Base-by-base conservation (phyloP, 2,113 vertebrate species). In the Sterrhoptilus dennistouni region DNA sequence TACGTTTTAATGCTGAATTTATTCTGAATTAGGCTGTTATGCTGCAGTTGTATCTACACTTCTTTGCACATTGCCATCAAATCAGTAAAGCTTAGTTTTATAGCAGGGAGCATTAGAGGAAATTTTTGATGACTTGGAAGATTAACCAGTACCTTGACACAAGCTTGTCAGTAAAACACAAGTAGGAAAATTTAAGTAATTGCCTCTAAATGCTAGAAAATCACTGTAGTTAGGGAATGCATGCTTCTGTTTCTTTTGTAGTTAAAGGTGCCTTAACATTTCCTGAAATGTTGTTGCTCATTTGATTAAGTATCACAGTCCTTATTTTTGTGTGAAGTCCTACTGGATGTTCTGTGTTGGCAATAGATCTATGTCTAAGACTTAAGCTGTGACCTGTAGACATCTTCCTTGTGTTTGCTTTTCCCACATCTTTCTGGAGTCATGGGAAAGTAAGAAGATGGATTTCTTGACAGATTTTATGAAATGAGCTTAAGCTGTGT, bases 321-420 rank as follows among this genome's bases (percentile, higher is more conserved):
- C 15, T 65, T 8, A 15, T 29, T 50, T 63, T 61, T 45, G 11
- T 52, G n/a, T 81, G 23, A 33, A 66, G 31, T 38, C 49, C 68
- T 84, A 6, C 23, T 75, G 47, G 29, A 18, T 54, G 8, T 52
- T 57, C 9, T 75, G 20, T 54, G 0, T 4, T 44, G 18, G 8
- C 0, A 0, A n/a, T 15, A 60, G 38, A 28, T 44, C 3, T 13
- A 14, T 40, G 25, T 10, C 15, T 56, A 33, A 87, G 28, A 31
- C 52, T 56, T 84, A 52, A 72, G 14, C 16, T 66, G n/a, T 50
- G 31, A 59, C 53, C 10, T 49, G 47, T 21, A 89, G 35, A 28
- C 29, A 38, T 52, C 35, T 74, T 79, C 42, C 14, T 81, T 78
- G 27, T 49, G 14, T 56, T 82, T 79, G 17, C 36, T 53, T 85